Evolutionary conservation across 2,113 vertebrate species (phyloP).

Genomic region (Muntiacus reevesi): DNA sequence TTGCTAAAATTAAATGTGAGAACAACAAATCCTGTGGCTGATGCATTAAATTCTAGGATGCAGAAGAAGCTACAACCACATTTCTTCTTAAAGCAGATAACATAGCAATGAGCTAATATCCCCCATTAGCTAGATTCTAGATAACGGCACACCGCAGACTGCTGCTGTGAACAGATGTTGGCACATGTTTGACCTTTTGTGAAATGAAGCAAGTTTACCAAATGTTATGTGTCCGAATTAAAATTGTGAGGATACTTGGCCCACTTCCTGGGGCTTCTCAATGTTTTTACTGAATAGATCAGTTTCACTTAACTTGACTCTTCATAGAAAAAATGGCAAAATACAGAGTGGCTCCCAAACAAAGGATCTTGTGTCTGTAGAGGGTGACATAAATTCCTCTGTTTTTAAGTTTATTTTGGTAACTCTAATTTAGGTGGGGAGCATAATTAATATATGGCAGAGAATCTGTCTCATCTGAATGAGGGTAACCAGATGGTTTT

Average conservation of each 20-base stretch:
- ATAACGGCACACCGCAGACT: not conserved
- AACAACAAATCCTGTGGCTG: not conserved
- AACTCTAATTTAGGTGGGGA: not conserved
- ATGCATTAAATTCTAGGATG: not conserved
- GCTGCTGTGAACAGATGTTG: constrained; percentile 58
- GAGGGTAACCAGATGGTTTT: not conserved
- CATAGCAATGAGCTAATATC: not conserved
- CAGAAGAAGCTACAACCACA: not conserved
- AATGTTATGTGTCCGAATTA: constrained; percentile 44
- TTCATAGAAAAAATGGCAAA: constrained; percentile 11
- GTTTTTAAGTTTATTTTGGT: not conserved
- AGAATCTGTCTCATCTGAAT: not conserved
- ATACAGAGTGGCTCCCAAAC: not conserved
- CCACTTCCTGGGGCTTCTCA: constrained; percentile 17
- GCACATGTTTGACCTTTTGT: constrained; percentile 31
- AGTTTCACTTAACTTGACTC: not conserved
- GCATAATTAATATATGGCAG: not conserved
- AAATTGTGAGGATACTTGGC: not conserved
- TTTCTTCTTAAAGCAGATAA: constrained; percentile 14
- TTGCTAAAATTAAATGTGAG: constrained; percentile 12
- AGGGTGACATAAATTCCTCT: not conserved
- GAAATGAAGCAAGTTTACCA: constrained; percentile 62
- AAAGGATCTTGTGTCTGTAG: not conserved
- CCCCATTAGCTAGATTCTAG: not conserved
- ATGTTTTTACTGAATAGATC: not conserved